Percentiles rank a stretch among this genome's conserved stretches.
Conservation (phyloP, 2,797 vertebrate species). For the Babyrousa celebensis region DNA sequence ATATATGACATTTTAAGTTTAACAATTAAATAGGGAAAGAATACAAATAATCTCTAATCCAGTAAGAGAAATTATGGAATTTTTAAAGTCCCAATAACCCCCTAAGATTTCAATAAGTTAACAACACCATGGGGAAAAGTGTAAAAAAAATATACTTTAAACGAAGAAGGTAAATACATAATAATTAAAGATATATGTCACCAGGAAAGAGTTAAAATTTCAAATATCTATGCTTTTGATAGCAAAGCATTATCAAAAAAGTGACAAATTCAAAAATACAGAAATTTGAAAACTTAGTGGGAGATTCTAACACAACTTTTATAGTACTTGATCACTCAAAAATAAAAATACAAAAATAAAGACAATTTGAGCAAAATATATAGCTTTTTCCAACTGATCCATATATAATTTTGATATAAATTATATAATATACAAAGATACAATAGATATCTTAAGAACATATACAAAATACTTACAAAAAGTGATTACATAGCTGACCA, state of each 20-base stretch:
- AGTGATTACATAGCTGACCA: not conserved
- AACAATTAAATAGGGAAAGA: not conserved
- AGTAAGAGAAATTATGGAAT: not conserved
- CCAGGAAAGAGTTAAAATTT: not conserved
- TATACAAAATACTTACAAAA: not conserved
- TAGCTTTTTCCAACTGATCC: not conserved
- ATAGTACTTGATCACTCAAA: not conserved
- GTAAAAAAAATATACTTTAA: not conserved
- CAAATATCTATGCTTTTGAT: not conserved
- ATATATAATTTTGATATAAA: not conserved
- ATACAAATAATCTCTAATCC: not conserved
- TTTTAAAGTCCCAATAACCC: not conserved
- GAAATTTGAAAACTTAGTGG: not conserved
- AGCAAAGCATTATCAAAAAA: not conserved
- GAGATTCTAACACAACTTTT: not conserved
- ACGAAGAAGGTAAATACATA: not conserved
- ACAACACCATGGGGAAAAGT: not conserved
- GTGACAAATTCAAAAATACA: not conserved
- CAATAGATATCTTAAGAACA: not conserved
- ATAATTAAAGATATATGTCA: not conserved
- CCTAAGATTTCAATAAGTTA: not conserved
- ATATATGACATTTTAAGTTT: not conserved
- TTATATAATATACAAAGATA: not conserved
- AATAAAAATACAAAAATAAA: not conserved
- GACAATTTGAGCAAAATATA: not conserved